phyloP scores from a whole-genome alignment of 2,888 invertebrate species.

The Cyclophora punctaria region DNA sequence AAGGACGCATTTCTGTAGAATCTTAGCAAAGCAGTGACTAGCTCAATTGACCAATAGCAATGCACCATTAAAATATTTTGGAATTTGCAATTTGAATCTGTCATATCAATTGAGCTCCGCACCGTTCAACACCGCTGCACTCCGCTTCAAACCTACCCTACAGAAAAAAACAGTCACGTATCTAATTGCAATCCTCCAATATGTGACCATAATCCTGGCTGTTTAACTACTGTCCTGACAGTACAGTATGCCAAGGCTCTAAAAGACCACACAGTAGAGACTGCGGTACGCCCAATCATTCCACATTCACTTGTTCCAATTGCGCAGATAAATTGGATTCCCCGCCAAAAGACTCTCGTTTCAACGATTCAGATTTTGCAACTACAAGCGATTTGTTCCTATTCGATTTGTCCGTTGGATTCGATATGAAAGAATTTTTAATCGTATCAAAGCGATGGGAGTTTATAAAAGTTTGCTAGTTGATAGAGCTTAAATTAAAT shows the following conservation, averaged over 20 bases:
- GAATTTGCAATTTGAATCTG: no score
- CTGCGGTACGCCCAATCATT: slow-evolving; percentile 32
- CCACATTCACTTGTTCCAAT: slow-evolving; percentile 32
- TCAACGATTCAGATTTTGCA: slow-evolving; percentile 37
- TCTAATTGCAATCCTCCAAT: no score
- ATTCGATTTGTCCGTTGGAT: slow-evolving; percentile 19
- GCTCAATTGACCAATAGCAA: no score
- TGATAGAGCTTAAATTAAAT: background rate
- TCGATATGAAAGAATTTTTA: slow-evolving; percentile 22
- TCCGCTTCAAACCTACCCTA: no score
- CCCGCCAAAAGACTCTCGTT: slow-evolving; percentile 36
- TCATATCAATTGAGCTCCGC: no score
- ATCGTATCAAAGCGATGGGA: slow-evolving; percentile 6
- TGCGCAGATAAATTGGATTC: slow-evolving; percentile 37
- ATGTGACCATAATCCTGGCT: no score
- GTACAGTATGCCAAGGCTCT: background rate
- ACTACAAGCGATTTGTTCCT: slow-evolving; percentile 31
- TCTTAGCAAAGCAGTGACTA: no score
- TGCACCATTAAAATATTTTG: no score
- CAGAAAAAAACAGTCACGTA: no score
- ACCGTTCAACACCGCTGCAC: no score
- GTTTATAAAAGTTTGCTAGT: background rate
- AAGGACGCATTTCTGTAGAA: no score
- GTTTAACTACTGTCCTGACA: no score
- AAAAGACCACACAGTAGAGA: slow-evolving; percentile 21